phyloP scores from a whole-genome alignment of 1,140 invertebrate species.

The Drosophila tropicalis region DNA sequence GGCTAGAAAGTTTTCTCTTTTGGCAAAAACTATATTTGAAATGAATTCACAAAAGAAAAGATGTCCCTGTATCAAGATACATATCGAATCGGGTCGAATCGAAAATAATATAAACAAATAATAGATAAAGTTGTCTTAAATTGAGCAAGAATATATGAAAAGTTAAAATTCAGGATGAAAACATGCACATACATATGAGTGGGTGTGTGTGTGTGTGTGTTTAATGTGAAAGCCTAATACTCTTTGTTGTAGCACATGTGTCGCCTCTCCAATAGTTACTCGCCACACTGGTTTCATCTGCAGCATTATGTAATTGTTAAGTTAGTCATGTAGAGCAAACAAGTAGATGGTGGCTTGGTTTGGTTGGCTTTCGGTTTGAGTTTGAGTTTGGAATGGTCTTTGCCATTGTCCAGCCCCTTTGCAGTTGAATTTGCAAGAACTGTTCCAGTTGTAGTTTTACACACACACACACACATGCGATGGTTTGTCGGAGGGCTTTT shows the following conservation, averaged over 20 bases:
- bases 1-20: too few relatives aligned
- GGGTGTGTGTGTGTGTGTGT: neutral
- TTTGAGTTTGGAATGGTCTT: neutral
- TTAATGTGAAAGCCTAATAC: conserved; percentile 1
- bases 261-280: neutral
- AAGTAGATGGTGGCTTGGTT: neutral
- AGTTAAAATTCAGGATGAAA: too few relatives aligned
- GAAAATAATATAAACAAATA: too few relatives aligned
- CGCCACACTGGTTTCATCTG: conserved; percentile 5
- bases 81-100: too few relatives aligned
- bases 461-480: too few relatives aligned
- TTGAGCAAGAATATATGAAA: too few relatives aligned
- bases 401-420: conserved; percentile 14
- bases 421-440: conserved; percentile 14
- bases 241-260: neutral
- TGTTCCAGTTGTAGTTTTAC: conserved; percentile 22
- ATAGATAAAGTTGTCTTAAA: too few relatives aligned
- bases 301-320: conserved; percentile 18
- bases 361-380: neutral
- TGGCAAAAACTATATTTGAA: too few relatives aligned
- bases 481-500: neutral
- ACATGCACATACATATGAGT: too few relatives aligned
- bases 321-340: conserved; percentile 16
- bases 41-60: too few relatives aligned
- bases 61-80: too few relatives aligned